Base-by-base conservation (phyloP, 2,113 vertebrate genomes). In the Perca fluviatilis region DNA sequence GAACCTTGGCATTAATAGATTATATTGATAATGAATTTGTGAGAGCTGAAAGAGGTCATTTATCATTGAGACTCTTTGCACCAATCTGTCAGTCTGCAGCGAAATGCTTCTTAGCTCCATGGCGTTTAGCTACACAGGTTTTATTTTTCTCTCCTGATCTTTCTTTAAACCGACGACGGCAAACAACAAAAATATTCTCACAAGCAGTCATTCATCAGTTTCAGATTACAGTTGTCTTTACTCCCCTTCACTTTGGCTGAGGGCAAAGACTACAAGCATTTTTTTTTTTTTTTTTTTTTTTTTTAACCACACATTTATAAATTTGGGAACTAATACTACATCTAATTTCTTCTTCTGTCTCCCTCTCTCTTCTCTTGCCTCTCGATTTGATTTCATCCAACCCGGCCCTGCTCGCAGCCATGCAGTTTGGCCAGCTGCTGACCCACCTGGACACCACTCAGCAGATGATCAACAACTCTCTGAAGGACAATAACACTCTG, bases 361-460 rank as follows among this genome's bases (percentile, higher is more conserved):
- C 8, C 9, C 36, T 56, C 15, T 64, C 19, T 74, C 12, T 23
- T 43, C 54, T 40, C 7, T 21, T 6, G 6, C 13, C n/a, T 57
- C 56, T 47, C 11, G 1, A 36, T 27, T 63, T 23, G 25, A 27
- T 49, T 46, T 49, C 30, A 21, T 25, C 50, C 61, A 27, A 50
- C 30, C 19, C 15, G 49, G 18, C 60, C 60, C 0, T 0, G 54
- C n/a, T 66, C 50, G 16, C 63, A 98, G 97, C 97, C 66, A 96
- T 98, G 95, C 97, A 97, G 94, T 98, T 98, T 27, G 96, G 96
- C 13, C 97, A 97, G 92, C 96, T 98, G 70, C 93, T 98, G 80
- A 97, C 97, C 74, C 97, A 98, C 78, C 92, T 98, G 94, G 97
- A 99, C 88, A 97, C 97, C 30, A 98, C 97, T 3, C 97, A 99